Evolutionary conservation across 2,113 vertebrate species (phyloP), one percentile per base, ranked within the genome.

Genomic region (Petrocephalus zakoni): DNA sequence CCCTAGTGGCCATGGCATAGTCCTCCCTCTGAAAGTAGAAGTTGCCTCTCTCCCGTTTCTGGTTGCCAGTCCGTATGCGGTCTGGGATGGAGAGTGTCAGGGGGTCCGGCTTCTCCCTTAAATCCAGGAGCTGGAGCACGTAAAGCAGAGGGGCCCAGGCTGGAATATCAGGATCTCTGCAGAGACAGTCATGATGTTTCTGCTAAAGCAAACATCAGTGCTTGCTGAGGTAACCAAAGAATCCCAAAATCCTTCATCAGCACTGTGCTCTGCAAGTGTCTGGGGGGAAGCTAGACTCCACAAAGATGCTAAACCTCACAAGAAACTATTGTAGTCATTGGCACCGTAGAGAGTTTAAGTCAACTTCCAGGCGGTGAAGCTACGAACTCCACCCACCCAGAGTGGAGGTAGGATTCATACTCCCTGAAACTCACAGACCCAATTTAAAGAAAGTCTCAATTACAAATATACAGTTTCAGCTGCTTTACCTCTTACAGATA

Each of bases 11-110:
- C 85, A 93, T 91, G 90, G 90, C 61, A 91, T 95, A 97, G 85
- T 96, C 96, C 87, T 95, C 95, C 87, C 96, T 94, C 82, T 96
- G 94, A 91, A 97, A 98, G 93, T 96, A 95, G 92, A 95, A 96
- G 93, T 97, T 97, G 51, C 96, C 96, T 47, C 95, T 94, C 89
- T 97, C 96, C 90, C 96, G 92, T 88, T 96, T 96, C 91, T 96
- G 95, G 89, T 95, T 95, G 90, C 94, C 96, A 37, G 96, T 95
- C 88, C 94, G 91, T 87, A 97, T 95, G 87, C 95, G 94, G 90
- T 95, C 95, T 0, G 95, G 88, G 22, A 95, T 90, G 6, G 94
- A 91, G 90, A 97, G 91, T 29, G 91, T 93, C n/a, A 86, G 88
- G 6, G 56, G 55, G 11, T 93, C 92, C 2, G 92, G 93, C 49